phyloP scores from a whole-genome alignment of 2,888 invertebrate genomes.

The Lissonota sp. region DNA sequence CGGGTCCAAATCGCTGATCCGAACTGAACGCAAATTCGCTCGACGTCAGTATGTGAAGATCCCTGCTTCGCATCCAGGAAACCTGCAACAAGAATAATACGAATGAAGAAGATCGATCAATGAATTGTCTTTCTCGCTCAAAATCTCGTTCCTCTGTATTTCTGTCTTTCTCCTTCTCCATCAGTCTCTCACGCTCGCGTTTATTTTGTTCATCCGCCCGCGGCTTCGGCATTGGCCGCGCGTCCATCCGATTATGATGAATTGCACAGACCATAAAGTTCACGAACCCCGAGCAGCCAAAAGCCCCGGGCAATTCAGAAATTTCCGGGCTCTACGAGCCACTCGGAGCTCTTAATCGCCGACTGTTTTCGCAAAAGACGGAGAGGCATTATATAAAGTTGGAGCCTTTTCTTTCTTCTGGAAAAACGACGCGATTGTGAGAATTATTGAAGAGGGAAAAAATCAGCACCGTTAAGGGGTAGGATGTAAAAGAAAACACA shows the following conservation, averaged over 20 bases:
- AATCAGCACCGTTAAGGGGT: too few species aligned
- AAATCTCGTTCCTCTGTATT: constrained; percentile 1
- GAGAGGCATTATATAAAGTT: constrained; percentile 40
- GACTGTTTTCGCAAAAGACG: neutral
- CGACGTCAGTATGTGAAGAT: constrained; percentile 89
- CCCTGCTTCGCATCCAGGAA: constrained; percentile 90
- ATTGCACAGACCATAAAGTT: constrained; percentile 53
- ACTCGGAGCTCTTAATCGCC: constrained; percentile 33
- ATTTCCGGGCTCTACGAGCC: constrained; percentile 39
- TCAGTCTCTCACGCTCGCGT: constrained; percentile 16
- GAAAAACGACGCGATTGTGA: too few species aligned
- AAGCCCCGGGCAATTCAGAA: constrained; percentile 39
- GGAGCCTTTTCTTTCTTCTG: neutral
- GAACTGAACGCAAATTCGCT: constrained; percentile 88
- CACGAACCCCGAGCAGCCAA: constrained; percentile 34
- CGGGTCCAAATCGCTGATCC: constrained; percentile 87
- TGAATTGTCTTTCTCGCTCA: neutral
- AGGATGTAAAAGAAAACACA: too few species aligned
- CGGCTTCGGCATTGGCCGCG: constrained; percentile 31
- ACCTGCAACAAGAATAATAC: constrained; percentile 85
- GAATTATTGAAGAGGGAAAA: too few species aligned
- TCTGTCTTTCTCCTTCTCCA: constrained; percentile 6
- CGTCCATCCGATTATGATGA: constrained; percentile 58
- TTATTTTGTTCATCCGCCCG: constrained; percentile 46
- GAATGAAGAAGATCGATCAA: constrained; percentile 30